A percentile compares a stretch with the other conserved stretches of the same genome.
Conservation (phyloP, 1,140 invertebrate species). For the Luehdorfia chinensis region DNA sequence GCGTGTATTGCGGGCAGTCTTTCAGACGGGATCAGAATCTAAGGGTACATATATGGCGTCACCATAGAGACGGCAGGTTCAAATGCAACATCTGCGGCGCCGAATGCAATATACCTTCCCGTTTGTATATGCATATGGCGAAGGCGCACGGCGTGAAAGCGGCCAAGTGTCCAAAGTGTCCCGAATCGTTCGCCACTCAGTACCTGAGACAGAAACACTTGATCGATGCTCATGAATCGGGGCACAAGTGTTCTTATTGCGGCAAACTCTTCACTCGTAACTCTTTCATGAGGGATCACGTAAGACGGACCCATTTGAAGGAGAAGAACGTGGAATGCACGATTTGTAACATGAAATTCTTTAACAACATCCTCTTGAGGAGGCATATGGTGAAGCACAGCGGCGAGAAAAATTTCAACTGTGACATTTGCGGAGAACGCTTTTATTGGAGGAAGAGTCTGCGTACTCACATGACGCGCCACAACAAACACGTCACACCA, state of each 20-base stretch:
- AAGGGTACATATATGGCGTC: slow-evolving; percentile 61
- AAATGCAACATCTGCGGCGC: slow-evolving; percentile 56
- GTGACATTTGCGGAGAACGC: slow-evolving; percentile 69
- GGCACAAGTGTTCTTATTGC: slow-evolving; percentile 59
- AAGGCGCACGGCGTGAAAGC: slow-evolving; percentile 58
- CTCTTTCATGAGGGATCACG: slow-evolving; percentile 59
- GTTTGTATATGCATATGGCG: slow-evolving; percentile 65
- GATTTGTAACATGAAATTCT: slow-evolving; percentile 70
- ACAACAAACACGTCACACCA: slow-evolving; percentile 40
- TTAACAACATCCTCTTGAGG: slow-evolving; percentile 77
- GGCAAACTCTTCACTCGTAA: slow-evolving; percentile 61
- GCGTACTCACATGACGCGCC: slow-evolving; percentile 50
- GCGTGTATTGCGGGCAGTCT: slow-evolving; percentile 61
- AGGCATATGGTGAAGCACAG: slow-evolving; percentile 85
- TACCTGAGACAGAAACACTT: slow-evolving; percentile 64
- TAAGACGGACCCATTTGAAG: slow-evolving; percentile 65
- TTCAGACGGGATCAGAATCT: slow-evolving; percentile 63
- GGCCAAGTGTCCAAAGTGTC: slow-evolving; percentile 59
- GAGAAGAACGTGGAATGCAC: slow-evolving; percentile 69
- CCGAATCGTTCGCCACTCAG: slow-evolving; percentile 53
- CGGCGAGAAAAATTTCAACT: slow-evolving; percentile 63
- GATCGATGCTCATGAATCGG: slow-evolving; percentile 54
- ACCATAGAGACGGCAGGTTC: slow-evolving; percentile 57
- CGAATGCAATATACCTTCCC: slow-evolving; percentile 60
- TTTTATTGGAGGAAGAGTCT: slow-evolving; percentile 65